A percentile compares a stretch with the other conserved stretches of the same genome.
Conservation (phyloP, 2,888 invertebrate genomes). For the Eumacrocentrus americanus region DNA sequence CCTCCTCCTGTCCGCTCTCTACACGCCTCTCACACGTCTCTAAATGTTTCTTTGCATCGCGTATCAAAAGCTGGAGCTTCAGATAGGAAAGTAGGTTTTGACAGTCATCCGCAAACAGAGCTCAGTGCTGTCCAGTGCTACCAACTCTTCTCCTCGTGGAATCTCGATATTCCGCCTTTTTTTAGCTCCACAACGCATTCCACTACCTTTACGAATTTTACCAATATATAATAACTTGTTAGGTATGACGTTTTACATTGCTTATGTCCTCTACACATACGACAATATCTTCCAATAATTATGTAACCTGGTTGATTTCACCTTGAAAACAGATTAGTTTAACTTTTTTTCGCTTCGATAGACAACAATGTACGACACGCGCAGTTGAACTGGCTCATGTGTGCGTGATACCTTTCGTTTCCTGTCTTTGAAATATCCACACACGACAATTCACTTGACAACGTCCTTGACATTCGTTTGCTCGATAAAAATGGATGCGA, state of each 20-base stretch:
- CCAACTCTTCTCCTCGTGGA: conserved; percentile 38
- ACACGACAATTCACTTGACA: conserved; percentile 7
- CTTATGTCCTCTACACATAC: not conserved
- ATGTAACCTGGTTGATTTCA: conserved; percentile 25
- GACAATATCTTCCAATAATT: conserved; percentile 13
- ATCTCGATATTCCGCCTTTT: not conserved
- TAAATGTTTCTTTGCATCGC: conserved; percentile 24
- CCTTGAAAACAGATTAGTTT: conserved; percentile 24
- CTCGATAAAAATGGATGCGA: not conserved
- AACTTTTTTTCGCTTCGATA: not conserved
- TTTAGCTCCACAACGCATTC: not conserved
- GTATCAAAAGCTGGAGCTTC: conserved; percentile 27
- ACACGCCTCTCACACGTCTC: not conserved
- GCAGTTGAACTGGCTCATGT: conserved; percentile 4
- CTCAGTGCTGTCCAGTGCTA: conserved; percentile 35
- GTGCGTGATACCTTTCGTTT: conserved; percentile 18
- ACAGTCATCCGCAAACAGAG: conserved; percentile 55
- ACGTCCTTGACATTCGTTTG: conserved; percentile 13
- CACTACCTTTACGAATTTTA: not conserved
- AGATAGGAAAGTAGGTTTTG: conserved; percentile 53
- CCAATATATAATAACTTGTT: not conserved
- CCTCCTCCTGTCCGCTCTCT: not conserved
- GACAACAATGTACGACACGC: conserved; percentile 14
- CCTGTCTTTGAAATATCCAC: conserved; percentile 13
- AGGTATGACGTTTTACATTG: not conserved